phyloP scores from a whole-genome alignment of 2,113 vertebrate species.

The Pionites leucogaster region DNA sequence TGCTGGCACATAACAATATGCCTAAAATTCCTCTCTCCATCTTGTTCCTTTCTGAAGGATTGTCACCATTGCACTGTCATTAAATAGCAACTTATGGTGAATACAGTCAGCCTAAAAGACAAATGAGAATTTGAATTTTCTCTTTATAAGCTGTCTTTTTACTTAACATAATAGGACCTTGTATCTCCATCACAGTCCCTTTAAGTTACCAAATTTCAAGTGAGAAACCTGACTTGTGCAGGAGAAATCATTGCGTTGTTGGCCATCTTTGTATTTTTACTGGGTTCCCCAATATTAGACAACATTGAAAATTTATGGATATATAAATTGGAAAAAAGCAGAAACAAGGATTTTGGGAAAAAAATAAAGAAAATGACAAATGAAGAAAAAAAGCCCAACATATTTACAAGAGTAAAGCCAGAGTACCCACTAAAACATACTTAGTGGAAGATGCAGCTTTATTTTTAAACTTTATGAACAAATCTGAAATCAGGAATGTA shows the following conservation, averaged over 20 bases:
- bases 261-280: not conserved
- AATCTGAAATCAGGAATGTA: not conserved
- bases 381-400: not conserved
- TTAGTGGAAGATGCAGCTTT: not conserved
- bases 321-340: not conserved
- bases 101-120: not conserved
- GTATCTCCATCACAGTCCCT: not conserved
- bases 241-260: not conserved
- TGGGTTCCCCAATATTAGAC: not conserved
- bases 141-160: not conserved
- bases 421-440: not conserved
- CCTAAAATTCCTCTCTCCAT: not conserved
- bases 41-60: not conserved
- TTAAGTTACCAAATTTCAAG: not conserved
- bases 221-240: not conserved
- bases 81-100: not conserved
- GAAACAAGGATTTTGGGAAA: not conserved
- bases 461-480: not conserved
- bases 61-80: accelerated
- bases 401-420: not conserved
- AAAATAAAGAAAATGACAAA: not conserved
- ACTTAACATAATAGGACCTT: not conserved
- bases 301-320: not conserved
- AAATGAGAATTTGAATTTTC: not conserved
- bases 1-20: not conserved